Evolutionary conservation across 1,140 invertebrate species (phyloP).

Genomic region (Monomorium pharaonis): DNA sequence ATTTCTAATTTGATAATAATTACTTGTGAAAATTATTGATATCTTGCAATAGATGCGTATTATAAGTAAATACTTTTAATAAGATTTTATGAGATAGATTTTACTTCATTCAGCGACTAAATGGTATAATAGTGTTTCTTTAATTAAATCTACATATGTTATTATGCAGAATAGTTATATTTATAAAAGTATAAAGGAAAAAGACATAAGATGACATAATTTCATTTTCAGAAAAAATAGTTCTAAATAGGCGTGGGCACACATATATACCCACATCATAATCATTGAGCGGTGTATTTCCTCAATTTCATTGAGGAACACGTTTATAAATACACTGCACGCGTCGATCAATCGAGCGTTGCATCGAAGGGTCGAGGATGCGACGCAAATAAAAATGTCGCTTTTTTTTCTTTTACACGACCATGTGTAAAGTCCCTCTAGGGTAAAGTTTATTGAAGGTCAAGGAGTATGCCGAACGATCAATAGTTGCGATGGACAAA

Average conservation of each 20-base stretch:
- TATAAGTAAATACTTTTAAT: too few relatives aligned
- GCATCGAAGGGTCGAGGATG: slow-evolving; percentile 37
- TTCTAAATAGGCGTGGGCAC: background rate
- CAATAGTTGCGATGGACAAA: slow-evolving; percentile 34
- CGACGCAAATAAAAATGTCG: slow-evolving; percentile 27
- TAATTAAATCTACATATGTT: background rate
- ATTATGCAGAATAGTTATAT: background rate
- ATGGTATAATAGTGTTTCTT: background rate
- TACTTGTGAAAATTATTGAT: background rate
- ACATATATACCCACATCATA: background rate
- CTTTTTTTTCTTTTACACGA: background rate
- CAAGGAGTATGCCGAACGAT: slow-evolving; percentile 31
- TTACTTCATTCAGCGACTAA: background rate
- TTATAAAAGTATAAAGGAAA: background rate
- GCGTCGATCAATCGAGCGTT: background rate
- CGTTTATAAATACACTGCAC: slow-evolving; percentile 41
- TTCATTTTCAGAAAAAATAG: background rate
- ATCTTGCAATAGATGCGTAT: background rate
- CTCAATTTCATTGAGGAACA: slow-evolving; percentile 46
- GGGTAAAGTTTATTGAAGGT: slow-evolving; percentile 23
- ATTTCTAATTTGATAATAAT: background rate
- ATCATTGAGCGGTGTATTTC: background rate
- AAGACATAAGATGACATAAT: background rate
- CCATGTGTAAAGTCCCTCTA: background rate
- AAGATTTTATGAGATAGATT: background rate